These are phyloP conservation scores for Phortica okadai DNA, from an alignment of 2,888 invertebrate species.

Conservation along the genomic window DNA sequence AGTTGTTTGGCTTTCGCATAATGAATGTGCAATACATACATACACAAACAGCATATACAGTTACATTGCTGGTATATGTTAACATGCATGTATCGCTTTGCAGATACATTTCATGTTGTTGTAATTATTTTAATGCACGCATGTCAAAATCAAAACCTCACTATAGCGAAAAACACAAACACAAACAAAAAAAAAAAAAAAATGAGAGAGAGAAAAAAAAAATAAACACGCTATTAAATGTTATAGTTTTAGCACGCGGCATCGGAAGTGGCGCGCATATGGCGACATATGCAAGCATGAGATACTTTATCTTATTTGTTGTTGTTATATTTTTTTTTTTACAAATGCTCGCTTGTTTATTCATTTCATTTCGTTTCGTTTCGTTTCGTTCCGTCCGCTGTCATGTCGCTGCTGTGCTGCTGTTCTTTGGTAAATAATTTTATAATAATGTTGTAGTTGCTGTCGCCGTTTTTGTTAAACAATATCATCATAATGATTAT, in stretches of 20 bases:
- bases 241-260: background rate
- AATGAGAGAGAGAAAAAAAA: too few relatives aligned
- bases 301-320: conserved; percentile 42
- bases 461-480: conserved; percentile 51
- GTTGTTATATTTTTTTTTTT: conserved; percentile 31
- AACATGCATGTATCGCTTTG: conserved; percentile 57
- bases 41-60: background rate
- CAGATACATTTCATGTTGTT: conserved; percentile 41
- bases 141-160: background rate
- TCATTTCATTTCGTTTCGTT: conserved; percentile 25
- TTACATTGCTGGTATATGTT: background rate
- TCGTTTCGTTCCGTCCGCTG: conserved; percentile 53
- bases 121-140: background rate
- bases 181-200: background rate
- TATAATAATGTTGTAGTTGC: conserved; percentile 70
- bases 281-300: background rate
- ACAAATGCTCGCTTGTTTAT: conserved; percentile 40
- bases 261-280: conserved; percentile 6
- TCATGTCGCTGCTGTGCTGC: conserved; percentile 60
- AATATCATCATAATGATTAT: conserved; percentile 11
- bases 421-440: conserved; percentile 70
- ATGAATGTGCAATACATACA: conserved; percentile 13
- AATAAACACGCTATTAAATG: too few relatives aligned
- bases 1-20: background rate
- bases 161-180: background rate